Evolutionary conservation across 2,888 invertebrate genomes (phyloP).

Genomic region (Lochmaea crataegi): DNA sequence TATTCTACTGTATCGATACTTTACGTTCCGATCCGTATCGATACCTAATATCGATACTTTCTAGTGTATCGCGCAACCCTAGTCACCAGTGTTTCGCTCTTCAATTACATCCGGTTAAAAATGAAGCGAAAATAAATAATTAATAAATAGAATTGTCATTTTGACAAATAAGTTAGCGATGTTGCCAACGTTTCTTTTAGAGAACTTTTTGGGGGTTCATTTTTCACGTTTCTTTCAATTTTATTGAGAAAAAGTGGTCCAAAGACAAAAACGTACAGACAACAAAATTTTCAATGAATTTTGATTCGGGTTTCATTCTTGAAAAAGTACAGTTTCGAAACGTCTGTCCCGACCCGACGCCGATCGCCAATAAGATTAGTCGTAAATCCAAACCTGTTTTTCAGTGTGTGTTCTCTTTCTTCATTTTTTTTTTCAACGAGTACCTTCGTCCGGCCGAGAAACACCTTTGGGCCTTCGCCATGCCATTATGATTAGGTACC

Average conservation of each 20-base stretch:
- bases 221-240: not conserved
- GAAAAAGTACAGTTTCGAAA: slow-evolving; percentile 4
- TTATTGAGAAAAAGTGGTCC: no score
- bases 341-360: not conserved
- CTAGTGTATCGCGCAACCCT: no score
- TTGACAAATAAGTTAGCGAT: no score
- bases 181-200: no score
- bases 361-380: slow-evolving; percentile 18
- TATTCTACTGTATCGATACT: no score
- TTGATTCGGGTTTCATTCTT: not conserved
- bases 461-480: slow-evolving; percentile 31
- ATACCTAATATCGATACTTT: no score
- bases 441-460: slow-evolving; percentile 10
- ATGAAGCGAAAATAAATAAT: not conserved
- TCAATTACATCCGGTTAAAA: not conserved
- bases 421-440: not conserved
- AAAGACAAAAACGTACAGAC: not conserved
- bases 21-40: no score
- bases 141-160: not conserved
- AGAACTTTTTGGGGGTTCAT: no score
- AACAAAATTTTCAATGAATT: not conserved
- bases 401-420: not conserved
- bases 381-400: slow-evolving; percentile 24
- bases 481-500: slow-evolving; percentile 34
- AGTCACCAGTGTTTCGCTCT: slow-evolving; percentile 1